Evolutionary conservation across 2,797 vertebrate genomes (phyloP).

Genomic region (Sciaenops ocellatus): DNA sequence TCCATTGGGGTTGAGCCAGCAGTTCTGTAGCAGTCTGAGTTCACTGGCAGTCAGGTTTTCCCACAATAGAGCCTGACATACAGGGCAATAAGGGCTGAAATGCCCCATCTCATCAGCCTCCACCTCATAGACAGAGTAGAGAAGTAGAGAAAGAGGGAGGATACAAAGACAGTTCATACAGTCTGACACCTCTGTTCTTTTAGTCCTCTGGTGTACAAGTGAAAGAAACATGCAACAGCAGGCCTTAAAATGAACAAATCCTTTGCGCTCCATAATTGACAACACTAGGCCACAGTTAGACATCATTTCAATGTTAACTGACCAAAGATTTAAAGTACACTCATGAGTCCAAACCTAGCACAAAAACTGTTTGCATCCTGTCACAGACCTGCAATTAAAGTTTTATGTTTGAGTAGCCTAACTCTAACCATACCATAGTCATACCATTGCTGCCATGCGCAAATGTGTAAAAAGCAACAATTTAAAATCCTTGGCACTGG

Average conservation of each 20-base stretch:
- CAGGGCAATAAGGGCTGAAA: constrained; percentile 33
- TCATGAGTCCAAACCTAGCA: neutral
- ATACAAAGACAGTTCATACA: constrained; percentile 41
- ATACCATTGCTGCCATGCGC: constrained; percentile 19
- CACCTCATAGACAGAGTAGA: constrained; percentile 44
- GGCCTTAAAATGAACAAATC: constrained; percentile 13
- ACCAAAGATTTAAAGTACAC: constrained; percentile 11
- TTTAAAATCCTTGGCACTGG: constrained; percentile 56
- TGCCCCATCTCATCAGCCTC: constrained; percentile 46
- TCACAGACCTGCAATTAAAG: neutral
- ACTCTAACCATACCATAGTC: neutral
- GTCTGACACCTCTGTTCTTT: constrained; percentile 29
- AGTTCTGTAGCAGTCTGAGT: constrained; percentile 47
- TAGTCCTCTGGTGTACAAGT: constrained; percentile 24
- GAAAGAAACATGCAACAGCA: constrained; percentile 46
- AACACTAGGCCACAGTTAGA: constrained; percentile 8
- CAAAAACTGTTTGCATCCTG: neutral
- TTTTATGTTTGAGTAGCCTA: neutral
- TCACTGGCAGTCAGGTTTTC: constrained; percentile 31
- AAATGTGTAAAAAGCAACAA: constrained; percentile 10
- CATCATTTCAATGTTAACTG: neutral
- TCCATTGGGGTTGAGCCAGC: constrained; percentile 43
- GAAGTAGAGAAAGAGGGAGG: constrained; percentile 16
- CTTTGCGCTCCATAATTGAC: neutral
- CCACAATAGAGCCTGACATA: constrained; percentile 41